Evolutionary conservation across 2,797 vertebrate genomes (phyloP), one percentile per base, ranked within the genome.

Genomic region (Cossypha heuglini): DNA sequence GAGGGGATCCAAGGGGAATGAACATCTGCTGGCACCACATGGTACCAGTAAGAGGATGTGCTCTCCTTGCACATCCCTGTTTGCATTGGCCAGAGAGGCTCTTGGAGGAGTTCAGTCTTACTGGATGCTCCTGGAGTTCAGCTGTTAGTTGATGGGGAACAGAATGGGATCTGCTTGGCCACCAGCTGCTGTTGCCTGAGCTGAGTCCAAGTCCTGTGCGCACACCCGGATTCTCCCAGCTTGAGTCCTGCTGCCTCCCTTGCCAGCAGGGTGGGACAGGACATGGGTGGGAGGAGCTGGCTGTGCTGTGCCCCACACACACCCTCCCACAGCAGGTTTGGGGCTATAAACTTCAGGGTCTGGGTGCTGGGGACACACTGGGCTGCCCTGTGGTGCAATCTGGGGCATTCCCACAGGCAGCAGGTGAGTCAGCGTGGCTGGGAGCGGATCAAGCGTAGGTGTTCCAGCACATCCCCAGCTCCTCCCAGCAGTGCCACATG

Each of bases 161-260:
- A 1, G 12, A 57, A 14, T 52, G 33, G 35, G 17, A 33, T 51
- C 68, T 83, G 49, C 52, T 37, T 68, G 59, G 54, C 7, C 2
- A 33, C 72, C 8, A 12, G n/a, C 16, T 83, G 25, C 66, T 38
- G 46, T 8, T 6, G 1, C 8, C 57, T 11, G 18, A 66, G 62
- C 38, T 0, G 0, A 79, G 25, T 40, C 37, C 62, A 21, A 16
- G 16, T 45, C 35, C 9, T 4, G 1, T 37, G 43, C 43, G 29
- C 3, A 2, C 31, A 75, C 3, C 19, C 0, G 0, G 7, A 21
- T 33, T 63, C 35, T 74, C 42, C 54, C 16, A 43, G 19, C 42
- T 84, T 2, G 0, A 16, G 33, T 83, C 51, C 43, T 69, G 2
- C 33, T 80, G 42, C 51, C 19, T 77, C 68, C 59, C 46, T 64